Evolutionary conservation across 2,888 invertebrate genomes (phyloP).

Genomic region (Ganaspis brasiliensis): DNA sequence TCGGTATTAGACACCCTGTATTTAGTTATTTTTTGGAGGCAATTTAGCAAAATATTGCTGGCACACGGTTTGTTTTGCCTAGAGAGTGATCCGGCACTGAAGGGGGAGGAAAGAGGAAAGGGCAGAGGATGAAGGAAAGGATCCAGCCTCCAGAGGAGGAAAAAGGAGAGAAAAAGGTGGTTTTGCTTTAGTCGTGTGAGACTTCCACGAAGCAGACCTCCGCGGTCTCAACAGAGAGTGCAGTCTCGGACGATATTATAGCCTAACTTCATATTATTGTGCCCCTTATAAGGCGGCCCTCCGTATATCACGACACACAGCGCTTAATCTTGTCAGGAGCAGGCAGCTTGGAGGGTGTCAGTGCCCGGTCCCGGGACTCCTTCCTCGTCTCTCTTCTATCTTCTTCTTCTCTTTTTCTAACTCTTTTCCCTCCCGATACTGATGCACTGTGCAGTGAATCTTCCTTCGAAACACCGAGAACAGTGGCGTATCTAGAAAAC

Average conservation of each 20-base stretch:
- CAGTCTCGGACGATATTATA: conserved; percentile 66
- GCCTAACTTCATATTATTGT: conserved; percentile 72
- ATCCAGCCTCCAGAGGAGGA: conserved; percentile 20
- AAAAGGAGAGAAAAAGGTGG: conserved; percentile 54
- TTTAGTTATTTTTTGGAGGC: too few species aligned
- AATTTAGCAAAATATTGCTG: too few species aligned
- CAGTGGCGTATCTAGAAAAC: conserved; percentile 30
- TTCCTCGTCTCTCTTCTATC: conserved; percentile 7
- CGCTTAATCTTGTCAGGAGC: conserved; percentile 66
- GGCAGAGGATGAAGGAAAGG: conserved; percentile 17
- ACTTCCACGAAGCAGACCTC: conserved; percentile 74
- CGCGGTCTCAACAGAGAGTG: conserved; percentile 59
- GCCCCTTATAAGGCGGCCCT: conserved; percentile 67
- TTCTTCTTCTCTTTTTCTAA: not conserved
- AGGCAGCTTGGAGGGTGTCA: conserved; percentile 57
- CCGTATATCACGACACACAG: conserved; percentile 67
- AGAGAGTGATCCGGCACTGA: conserved; percentile 24
- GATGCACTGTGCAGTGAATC: conserved; percentile 2
- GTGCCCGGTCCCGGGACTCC: conserved; percentile 50
- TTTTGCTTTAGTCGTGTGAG: conserved; percentile 64
- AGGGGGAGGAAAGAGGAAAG: conserved; percentile 22
- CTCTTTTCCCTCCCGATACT: conserved; percentile 14
- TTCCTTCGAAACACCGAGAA: conserved; percentile 22
- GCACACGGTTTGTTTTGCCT: not conserved
- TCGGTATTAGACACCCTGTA: too few species aligned